Percentiles rank a stretch among this genome's conserved stretches.
Evolutionary conservation across 2,797 vertebrate genomes (phyloP).

Genomic region (Garrulus glandarius): DNA sequence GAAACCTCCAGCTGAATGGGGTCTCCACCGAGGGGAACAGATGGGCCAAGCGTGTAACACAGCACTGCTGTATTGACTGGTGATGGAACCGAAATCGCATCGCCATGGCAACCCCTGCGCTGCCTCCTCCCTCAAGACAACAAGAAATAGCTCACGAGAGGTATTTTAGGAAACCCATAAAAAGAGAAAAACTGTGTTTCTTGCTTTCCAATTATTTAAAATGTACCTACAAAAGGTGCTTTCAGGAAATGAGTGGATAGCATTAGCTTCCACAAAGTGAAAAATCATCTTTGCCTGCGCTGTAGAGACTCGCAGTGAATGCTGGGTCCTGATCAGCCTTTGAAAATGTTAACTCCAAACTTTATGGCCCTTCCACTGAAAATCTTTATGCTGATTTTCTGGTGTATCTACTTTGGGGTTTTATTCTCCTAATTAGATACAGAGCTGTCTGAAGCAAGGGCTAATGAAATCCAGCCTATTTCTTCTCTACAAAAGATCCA

Average conservation of each 20-base stretch:
- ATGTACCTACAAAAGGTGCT: neutral
- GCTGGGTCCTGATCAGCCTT: neutral
- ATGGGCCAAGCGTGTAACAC: constrained; percentile 16
- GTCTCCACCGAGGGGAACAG: constrained; percentile 41
- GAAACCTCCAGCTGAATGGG: constrained; percentile 50
- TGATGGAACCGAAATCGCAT: constrained; percentile 34
- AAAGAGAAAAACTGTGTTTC: constrained; percentile 8
- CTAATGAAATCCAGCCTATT: neutral
- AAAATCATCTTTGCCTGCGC: neutral
- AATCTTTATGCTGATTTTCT: neutral
- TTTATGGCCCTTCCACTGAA: neutral
- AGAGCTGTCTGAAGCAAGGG: neutral
- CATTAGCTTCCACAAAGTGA: neutral
- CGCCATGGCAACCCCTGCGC: constrained; percentile 41
- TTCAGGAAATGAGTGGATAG: neutral
- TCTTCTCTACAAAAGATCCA: neutral
- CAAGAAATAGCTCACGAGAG: constrained; percentile 38
- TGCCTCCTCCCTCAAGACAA: constrained; percentile 43
- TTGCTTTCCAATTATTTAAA: constrained; percentile 25
- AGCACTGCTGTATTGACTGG: constrained; percentile 39
- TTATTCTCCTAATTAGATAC: neutral
- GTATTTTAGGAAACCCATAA: constrained; percentile 45
- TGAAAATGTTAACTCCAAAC: neutral
- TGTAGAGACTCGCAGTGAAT: neutral
- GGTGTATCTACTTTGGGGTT: neutral